Evolutionary conservation across 1,140 invertebrate species (phyloP), one percentile per base, ranked within the genome.

Genomic region (Dreissena polymorpha): DNA sequence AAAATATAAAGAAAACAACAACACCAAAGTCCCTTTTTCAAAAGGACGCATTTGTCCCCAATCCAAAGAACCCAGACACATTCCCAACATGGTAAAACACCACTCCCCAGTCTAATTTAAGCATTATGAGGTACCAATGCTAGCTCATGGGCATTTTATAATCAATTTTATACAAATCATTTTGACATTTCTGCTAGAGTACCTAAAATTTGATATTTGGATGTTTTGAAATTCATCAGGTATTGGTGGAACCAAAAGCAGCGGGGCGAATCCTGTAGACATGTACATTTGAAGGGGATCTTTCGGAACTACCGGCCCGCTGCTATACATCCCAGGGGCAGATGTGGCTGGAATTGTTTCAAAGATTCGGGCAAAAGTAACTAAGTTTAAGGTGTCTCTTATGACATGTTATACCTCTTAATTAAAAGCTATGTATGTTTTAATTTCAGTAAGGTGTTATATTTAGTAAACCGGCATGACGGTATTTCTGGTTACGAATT

Each of bases 261-360:
- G 90, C 93, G 82, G 95, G 94, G 91, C 95, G 0, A 95, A 95
- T 87, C 95, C 95, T 53, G 94, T 95, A 18, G 95, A 95, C 79
- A 94, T 94, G 0, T 95, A 95, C 82, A 94, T 95, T 53, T 88
- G 95, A 25, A 89, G 91, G 84, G 95, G 95, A 18, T 86, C 86
- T 13, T 94, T 93, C 81, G 86, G 87, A 13, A 82, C 72, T 8
- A 80, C 91, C 8, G 94, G 94, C 8, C n/a, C 73, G 0, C 88
- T 95, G 60, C 95, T 95, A 0, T 94, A 94, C 84, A 93, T 92
- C 39, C 93, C 94, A 21, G 95, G 95, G 14, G 89, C 89, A 64
- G 95, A 95, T 89, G 94, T 91, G 27, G 92, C 95, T 39, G 95
- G 95, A 13, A 89, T 93, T 25, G 91, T 95, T 25, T 91, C 92